Evolutionary conservation across 2,888 invertebrate species (phyloP).

Genomic region (Xestia ashworthii): DNA sequence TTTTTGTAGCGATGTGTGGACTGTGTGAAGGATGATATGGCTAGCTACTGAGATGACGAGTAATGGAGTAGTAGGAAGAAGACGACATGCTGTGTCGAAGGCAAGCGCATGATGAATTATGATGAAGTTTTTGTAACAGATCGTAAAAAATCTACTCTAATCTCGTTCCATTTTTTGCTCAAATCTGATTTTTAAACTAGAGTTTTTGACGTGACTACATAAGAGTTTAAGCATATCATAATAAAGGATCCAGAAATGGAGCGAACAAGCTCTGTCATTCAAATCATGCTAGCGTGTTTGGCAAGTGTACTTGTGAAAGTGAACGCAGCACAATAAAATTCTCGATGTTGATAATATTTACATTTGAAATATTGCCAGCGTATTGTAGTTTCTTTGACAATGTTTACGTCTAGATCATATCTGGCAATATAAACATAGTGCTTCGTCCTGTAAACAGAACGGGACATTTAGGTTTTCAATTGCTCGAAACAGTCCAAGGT

Average conservation of each 20-base stretch:
- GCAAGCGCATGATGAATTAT: no score
- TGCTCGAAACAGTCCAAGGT: not conserved
- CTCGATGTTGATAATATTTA: conserved; percentile 4
- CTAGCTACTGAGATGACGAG: not conserved
- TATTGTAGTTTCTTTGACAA: conserved; percentile 10
- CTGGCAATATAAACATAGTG: not conserved
- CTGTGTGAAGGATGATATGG: not conserved
- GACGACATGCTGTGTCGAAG: not conserved
- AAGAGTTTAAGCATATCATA: not conserved
- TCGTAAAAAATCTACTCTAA: not conserved
- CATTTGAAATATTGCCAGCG: conserved; percentile 27
- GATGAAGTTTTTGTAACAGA: not conserved
- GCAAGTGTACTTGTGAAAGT: conserved; percentile 9
- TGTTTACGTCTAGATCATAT: not conserved
- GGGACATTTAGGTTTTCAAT: not conserved
- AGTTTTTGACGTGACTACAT: not conserved
- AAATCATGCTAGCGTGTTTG: not conserved
- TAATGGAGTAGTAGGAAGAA: not conserved
- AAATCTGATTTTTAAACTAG: no score
- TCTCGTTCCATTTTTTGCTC: not conserved
- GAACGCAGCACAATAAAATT: not conserved
- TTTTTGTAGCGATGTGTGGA: not conserved
- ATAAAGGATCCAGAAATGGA: not conserved
- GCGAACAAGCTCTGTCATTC: not conserved
- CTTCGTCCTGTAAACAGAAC: not conserved